Percentiles rank a stretch among this genome's conserved stretches.
phyloP scores from a whole-genome alignment of 2,113 vertebrate species.

The Tichodroma muraria region DNA sequence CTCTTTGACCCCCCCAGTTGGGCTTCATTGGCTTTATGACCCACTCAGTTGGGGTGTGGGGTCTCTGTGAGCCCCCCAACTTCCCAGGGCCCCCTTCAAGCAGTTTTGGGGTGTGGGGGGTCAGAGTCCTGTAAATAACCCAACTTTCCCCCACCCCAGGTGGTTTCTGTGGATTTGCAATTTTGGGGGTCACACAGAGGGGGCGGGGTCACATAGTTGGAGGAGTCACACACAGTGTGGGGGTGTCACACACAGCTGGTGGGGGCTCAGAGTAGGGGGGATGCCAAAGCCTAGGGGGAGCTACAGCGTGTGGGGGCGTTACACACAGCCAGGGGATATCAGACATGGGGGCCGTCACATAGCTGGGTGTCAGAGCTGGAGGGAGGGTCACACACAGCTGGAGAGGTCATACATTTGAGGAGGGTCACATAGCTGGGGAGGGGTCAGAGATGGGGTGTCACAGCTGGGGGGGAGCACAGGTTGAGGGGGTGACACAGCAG shows the following conservation, averaged over 20 bases:
- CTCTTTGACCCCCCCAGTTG: not conserved
- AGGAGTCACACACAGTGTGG: not conserved
- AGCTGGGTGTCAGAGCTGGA: not conserved
- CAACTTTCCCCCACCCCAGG: too few relatives aligned
- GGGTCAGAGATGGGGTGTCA: not conserved
- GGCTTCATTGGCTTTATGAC: not conserved
- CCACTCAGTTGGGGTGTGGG: not conserved
- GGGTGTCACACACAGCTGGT: not conserved
- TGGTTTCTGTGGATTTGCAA: not conserved
- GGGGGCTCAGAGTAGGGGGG: not conserved
- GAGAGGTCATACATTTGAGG: not conserved
- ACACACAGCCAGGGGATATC: not conserved
- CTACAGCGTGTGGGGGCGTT: not conserved
- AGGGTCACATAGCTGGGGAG: not conserved
- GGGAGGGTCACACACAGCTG: not conserved
- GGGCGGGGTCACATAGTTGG: not conserved
- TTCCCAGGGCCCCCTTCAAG: not conserved
- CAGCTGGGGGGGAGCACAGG: not conserved
- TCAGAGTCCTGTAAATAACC: not conserved
- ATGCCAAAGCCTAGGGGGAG: not conserved
- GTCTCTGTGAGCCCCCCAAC: not conserved
- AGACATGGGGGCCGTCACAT: not conserved
- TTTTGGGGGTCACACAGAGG: not conserved
- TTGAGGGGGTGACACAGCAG: not conserved
- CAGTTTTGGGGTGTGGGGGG: not conserved